Percentiles rank a stretch among this genome's conserved stretches.
Evolutionary conservation across 2,797 vertebrate genomes (phyloP).

Genomic region (Manis pentadactyla): DNA sequence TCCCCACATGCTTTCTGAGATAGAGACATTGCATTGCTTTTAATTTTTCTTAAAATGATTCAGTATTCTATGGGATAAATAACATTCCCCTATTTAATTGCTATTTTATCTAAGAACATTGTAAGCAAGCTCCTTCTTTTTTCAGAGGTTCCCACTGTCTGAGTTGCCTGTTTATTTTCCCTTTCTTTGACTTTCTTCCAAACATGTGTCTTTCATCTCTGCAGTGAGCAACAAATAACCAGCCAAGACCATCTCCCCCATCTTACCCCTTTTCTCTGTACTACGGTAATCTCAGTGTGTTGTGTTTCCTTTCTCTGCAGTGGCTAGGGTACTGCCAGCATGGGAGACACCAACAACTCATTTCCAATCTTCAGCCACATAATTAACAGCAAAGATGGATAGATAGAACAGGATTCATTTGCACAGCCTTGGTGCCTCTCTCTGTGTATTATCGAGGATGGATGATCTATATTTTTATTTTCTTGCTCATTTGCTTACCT

Average conservation of each 20-base stretch:
- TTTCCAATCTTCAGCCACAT: slow-evolving; percentile 59
- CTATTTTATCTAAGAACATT: slow-evolving; percentile 28
- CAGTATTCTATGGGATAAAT: slow-evolving; percentile 35
- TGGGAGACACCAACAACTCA: slow-evolving; percentile 25
- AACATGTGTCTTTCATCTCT: slow-evolving; percentile 73
- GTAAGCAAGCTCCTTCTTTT: slow-evolving; percentile 35
- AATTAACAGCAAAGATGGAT: slow-evolving; percentile 72
- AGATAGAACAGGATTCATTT: slow-evolving; percentile 1
- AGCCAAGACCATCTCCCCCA: slow-evolving; percentile 7
- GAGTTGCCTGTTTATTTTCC: slow-evolving; percentile 25
- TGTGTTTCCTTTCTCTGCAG: slow-evolving; percentile 38
- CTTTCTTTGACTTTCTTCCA: slow-evolving; percentile 73
- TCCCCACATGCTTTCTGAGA: slow-evolving; percentile 43
- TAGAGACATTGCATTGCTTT: slow-evolving; percentile 12
- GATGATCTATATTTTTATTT: slow-evolving; percentile 70
- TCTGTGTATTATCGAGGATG: slow-evolving; percentile 53
- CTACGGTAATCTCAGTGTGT: slow-evolving; percentile 19
- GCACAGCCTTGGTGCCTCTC: slow-evolving; percentile 17
- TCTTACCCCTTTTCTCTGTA: background rate
- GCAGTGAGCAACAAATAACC: slow-evolving; percentile 19
- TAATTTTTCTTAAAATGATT: slow-evolving; percentile 53
- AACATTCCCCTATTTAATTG: slow-evolving; percentile 65
- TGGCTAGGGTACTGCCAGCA: slow-evolving; percentile 5
- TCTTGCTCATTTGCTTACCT: slow-evolving; percentile 61
- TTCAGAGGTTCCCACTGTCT: slow-evolving; percentile 46